These are phyloP conservation scores for Cynopterus brachyotis DNA, from an alignment of 2,113 vertebrate genomes.

Conservation along the genomic window DNA sequence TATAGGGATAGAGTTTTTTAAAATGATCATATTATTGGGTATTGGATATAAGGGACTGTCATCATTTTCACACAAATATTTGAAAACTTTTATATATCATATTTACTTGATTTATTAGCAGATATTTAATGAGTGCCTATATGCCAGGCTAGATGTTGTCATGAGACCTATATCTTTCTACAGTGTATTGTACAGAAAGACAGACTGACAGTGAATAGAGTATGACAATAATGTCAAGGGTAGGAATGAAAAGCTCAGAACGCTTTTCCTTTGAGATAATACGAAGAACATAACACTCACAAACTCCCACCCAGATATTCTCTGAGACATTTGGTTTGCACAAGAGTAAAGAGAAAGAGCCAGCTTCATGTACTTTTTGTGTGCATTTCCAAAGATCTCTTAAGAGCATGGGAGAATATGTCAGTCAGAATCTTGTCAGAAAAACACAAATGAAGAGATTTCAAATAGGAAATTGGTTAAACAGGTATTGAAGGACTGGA, in stretches of 20 bases:
- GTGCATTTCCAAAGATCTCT: neutral
- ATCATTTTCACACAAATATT: neutral
- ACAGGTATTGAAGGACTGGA: neutral
- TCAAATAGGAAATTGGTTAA: neutral
- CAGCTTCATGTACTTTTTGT: neutral
- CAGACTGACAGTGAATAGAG: neutral
- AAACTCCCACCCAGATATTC: neutral
- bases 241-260: neutral
- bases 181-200: neutral
- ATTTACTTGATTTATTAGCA: neutral
- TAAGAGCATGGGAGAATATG: neutral
- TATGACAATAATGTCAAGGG: neutral
- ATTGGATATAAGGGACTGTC: neutral
- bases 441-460: neutral
- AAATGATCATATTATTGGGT: neutral
- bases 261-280: neutral
- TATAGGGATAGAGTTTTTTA: neutral
- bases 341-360: neutral
- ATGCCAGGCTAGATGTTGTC: neutral
- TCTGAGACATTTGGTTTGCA: neutral
- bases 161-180: neutral
- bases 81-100: neutral
- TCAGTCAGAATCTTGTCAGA: neutral
- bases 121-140: neutral
- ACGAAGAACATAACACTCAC: neutral